These are phyloP conservation scores for Anastrepha ludens DNA, from an alignment of 1,140 invertebrate genomes.

Conservation along the genomic window DNA sequence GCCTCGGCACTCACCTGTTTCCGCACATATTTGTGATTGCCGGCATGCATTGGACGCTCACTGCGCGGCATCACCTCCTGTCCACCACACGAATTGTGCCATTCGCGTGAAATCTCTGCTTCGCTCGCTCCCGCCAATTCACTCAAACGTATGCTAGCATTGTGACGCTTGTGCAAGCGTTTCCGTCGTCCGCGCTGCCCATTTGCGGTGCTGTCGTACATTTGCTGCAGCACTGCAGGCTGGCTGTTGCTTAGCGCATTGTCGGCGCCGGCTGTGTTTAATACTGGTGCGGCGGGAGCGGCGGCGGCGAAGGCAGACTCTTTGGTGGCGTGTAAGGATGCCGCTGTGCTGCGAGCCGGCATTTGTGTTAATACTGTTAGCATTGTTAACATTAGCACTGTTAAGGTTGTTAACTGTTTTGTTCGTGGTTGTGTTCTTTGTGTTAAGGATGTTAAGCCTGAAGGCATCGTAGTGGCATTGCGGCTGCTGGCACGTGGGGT, in stretches of 20 bases:
- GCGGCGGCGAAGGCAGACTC: background rate
- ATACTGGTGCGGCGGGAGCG: background rate
- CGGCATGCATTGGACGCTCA: background rate
- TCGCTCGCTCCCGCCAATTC: background rate
- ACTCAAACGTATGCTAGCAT: background rate
- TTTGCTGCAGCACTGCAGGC: background rate
- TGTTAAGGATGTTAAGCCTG: background rate
- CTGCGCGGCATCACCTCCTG: background rate
- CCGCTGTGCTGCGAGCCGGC: background rate
- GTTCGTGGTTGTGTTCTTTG: conserved; percentile 5
- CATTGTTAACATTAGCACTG: conserved; percentile 41
- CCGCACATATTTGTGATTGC: background rate
- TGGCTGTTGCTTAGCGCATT: conserved; percentile 2
- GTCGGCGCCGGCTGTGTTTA: background rate
- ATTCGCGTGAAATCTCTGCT: background rate
- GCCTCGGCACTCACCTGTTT: background rate
- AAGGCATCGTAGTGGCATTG: background rate
- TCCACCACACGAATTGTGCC: conserved; percentile 11
- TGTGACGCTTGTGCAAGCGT: conserved; percentile 44
- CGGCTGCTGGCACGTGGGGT: background rate
- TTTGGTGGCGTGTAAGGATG: background rate
- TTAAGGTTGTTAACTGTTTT: conserved; percentile 50
- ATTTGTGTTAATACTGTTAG: conserved; percentile 41
- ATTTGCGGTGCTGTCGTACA: background rate
- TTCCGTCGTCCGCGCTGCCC: background rate